Evolutionary conservation across 2,797 vertebrate species (phyloP), one percentile per base, ranked within the genome.

Genomic region (Halcyon smyrnensis): DNA sequence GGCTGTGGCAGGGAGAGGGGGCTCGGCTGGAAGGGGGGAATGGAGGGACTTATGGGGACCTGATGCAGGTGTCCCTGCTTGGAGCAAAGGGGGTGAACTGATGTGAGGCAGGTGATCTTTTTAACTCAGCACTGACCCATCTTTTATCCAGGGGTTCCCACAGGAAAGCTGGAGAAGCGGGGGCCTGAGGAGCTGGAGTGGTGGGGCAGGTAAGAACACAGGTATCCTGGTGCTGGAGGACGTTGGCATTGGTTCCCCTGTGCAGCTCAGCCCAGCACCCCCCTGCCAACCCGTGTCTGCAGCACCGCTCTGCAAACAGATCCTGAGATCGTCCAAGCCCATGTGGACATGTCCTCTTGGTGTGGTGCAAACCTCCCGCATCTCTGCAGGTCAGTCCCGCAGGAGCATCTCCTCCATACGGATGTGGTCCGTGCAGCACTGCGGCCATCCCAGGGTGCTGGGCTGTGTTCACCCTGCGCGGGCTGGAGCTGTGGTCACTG

Each of bases 391-490:
- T 24, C 41, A 6, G 12, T 32, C 45, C 54, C 43, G 16, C 9
- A 2, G 36, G 30, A 43, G 13, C 2, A 0, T 8, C 4, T 37
- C 23, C 36, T 18, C 54, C 13, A 0, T 0, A 6, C 15, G 25
- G 73, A 36, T 24, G 0, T 0, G 21, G 23, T 6, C 28, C 18
- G 1, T 3, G 56, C 19, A 5, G 19, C 1, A 2, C 65, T 7
- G 25, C 4, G 65, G 54, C 85, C 20, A 6, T 2, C 17, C 9
- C 34, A 3, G 32, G 21, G 46, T 11, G 64, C 87, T 16, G 51
- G 53, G n/a, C 53, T 11, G 28, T 3, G 41, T 14, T 36, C 9
- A 1, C 6, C 4, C 3, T 3, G 24, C 5, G 2, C 10, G 3
- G 16, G 46, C n/a, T 17, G 21, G 11, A 62, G 54, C 62, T 1